phyloP scores from a whole-genome alignment of 1,140 invertebrate genomes.

The Teleopsis dalmanni region DNA sequence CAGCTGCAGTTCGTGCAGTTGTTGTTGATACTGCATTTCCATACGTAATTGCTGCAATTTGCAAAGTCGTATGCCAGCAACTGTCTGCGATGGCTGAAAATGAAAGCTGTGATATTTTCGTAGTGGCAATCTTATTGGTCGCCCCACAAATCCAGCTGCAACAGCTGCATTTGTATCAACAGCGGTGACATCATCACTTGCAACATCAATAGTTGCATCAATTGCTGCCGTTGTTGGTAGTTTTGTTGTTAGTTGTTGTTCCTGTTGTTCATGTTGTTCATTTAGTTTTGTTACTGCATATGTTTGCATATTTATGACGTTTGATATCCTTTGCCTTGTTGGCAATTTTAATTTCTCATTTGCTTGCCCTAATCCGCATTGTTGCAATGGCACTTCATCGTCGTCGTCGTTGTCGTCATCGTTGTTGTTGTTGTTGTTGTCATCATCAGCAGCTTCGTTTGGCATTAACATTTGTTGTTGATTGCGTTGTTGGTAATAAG shows the following conservation, averaged over 20 bases:
- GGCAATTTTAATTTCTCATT: constrained; percentile 15
- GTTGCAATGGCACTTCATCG: constrained; percentile 29
- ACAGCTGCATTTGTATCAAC: no score
- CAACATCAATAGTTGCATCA: no score
- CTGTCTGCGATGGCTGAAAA: constrained; percentile 52
- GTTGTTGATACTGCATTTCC: constrained; percentile 22
- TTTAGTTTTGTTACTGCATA: constrained; percentile 14
- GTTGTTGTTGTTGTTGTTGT: constrained; percentile 5
- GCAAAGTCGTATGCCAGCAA: constrained; percentile 17
- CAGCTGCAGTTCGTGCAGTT: constrained; percentile 9
- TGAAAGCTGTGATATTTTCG: constrained; percentile 63
- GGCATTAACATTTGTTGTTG: constrained; percentile 36
- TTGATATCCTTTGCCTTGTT: not conserved
- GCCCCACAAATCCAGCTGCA: constrained; percentile 26
- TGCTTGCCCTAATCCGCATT: constrained; percentile 7
- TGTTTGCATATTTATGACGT: constrained; percentile 9
- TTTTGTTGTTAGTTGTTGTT: constrained; percentile 43
- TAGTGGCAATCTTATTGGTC: constrained; percentile 49
- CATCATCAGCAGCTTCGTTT: constrained; percentile 10
- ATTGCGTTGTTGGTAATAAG: constrained; percentile 9
- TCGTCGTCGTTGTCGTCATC: constrained; percentile 3
- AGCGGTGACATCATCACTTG: no score
- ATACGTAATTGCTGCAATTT: constrained; percentile 29
- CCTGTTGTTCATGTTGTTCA: constrained; percentile 2
- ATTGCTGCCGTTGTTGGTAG: constrained; percentile 17